Base-by-base conservation (phyloP, 35 echinoderm and acorn worm species). In the Eucidaris tribuloides region DNA sequence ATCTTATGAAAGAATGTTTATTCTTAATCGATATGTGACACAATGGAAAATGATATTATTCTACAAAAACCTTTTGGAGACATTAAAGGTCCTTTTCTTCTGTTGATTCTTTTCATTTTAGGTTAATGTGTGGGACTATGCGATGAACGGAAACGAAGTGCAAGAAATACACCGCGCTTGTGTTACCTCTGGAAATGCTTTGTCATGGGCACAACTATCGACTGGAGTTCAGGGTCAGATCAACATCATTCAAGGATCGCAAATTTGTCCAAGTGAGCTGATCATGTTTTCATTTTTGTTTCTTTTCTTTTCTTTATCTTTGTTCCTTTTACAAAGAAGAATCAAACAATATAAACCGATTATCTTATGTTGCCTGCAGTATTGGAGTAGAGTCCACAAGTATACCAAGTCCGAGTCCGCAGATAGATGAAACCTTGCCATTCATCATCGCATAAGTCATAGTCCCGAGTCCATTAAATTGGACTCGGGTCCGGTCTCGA, bases 101-200 rank as follows among this genome's bases (percentile, higher is more conserved):
- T 17, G 22, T 20, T 17, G 22, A 5, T 59, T 59, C 64, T n/a
- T 37, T 64, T 48, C 61, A 35, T 55, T 70, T 19, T 62, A 92
- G 90, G 20, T 92, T 36, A 92, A 92, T 87, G 77, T 92, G 29
- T 92, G 84, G 84, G 79, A 92, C 32, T 92, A 82, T 37, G 78
- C 84, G 35, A 92, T 92, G 90, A 87, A 62, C 11, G 5, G 48
- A 2, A 54, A 38, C 0, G 90, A 92, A 56, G 56, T 92, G 3
- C 24, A 22, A 6, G 9, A 23, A 0, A 22, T 87, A n/a, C 81
- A 78, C 43, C 38, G 78, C 2, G 45, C 63, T 13, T 92, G 90
- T 28, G 30, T 55, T 20, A 33, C 45, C 0, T 74, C 66, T 9
- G 90, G 90, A 15, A 92, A 87, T 37, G 84, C 80, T 13, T 30